Evolutionary conservation across 2,113 vertebrate species (phyloP).

Genomic region (Glaucomys volans): DNA sequence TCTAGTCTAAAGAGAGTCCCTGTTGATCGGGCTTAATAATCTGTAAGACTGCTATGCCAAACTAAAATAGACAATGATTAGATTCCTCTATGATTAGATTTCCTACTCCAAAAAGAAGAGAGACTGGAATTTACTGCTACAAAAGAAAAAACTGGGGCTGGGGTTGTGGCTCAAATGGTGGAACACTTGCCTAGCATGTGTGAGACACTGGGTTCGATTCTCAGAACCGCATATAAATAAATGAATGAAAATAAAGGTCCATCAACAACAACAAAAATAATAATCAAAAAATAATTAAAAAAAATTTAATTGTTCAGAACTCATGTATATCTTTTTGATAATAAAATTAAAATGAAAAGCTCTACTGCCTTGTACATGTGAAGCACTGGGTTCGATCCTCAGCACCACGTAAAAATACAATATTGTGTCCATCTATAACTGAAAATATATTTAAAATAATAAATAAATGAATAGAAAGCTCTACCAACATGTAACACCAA

Average conservation of each 20-base stretch:
- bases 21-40: background rate
- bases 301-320: background rate
- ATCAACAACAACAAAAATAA: too few species aligned
- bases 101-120: background rate
- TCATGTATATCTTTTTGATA: constrained; percentile 41
- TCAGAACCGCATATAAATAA: too few species aligned
- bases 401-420: too few species aligned
- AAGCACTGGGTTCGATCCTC: too few species aligned
- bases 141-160: background rate
- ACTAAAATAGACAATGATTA: background rate
- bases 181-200: too few species aligned
- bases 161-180: too few species aligned
- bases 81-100: background rate
- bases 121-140: background rate
- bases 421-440: too few species aligned
- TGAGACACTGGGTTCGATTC: too few species aligned
- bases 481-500: background rate
- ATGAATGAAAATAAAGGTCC: too few species aligned
- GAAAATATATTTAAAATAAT: too few species aligned
- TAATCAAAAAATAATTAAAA: background rate
- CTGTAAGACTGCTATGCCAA: background rate
- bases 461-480: background rate
- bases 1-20: background rate
- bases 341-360: constrained; percentile 60
- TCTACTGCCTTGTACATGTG: background rate